Evolutionary conservation across 2,888 invertebrate genomes (phyloP), one percentile per base, ranked within the genome.

Genomic region (Adelognathus sp.): DNA sequence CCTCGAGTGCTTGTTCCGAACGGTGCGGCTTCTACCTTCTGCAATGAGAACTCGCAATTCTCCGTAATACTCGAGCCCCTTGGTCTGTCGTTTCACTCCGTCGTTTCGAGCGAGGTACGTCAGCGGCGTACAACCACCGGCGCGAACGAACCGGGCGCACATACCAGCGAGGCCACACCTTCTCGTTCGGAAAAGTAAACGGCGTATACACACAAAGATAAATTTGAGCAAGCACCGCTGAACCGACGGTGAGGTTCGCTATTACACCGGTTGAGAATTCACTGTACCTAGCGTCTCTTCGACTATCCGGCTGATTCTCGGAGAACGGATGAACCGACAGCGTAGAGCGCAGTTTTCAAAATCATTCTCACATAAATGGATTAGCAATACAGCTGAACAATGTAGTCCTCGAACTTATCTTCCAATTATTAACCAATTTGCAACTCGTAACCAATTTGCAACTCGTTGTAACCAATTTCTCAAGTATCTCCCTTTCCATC

Each of bases 41-140:
- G 66, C 27, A 71, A 33, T 61, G 54, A 75, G 60, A 64, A 64
- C 75, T 75, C 66, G 71, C 75, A 70, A 70, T 74, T 78, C 60
- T 64, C 64, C 64, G 63, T 63, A 74, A 74, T 60, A 52, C 74
- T 52, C 29, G 14, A n/a, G 58, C 70, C 67, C 67, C 50, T 73
- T 52, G 21, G 63, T 24, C 41, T 64, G 27, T 70, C 74, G 60
- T 52, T 14, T 31, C 33, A 21, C 14, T 18, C 27, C 56, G 50
- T 14, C n/a, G n/a, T n/a, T n/a, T n/a, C n/a, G n/a, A 7, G 16
- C 36, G 52, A 29, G 36, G 50, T n/a, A 73, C 63, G 64, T 78
- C 63, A 73, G 44, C 63, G 54, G 31, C 44, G 63, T 3, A 50
- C 14, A 31, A 50, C 31, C 21, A 24, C 44, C 69, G 27, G 18